Conservation (phyloP, 2,113 vertebrate species). For the Hemibagrus wyckioides region DNA sequence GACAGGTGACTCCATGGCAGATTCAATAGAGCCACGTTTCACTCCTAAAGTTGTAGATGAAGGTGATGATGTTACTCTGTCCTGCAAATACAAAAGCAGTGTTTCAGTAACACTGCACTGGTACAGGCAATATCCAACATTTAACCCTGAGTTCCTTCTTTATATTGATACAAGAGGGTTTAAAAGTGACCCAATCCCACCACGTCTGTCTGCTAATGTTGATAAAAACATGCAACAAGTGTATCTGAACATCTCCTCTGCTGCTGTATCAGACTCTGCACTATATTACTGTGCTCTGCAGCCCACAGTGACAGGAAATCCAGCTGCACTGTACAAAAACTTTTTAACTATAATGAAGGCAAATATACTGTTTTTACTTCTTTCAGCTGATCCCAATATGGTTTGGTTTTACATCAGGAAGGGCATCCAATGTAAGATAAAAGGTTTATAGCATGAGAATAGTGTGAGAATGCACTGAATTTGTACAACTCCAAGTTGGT, state of each 20-base stretch:
- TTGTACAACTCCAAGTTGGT: too few species aligned
- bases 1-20: neutral
- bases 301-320: conserved; percentile 19
- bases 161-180: neutral
- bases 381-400: too few species aligned
- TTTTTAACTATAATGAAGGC: neutral
- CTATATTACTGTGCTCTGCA: neutral
- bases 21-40: neutral
- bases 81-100: conserved; percentile 31
- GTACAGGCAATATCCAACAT: neutral
- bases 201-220: neutral
- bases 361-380: too few species aligned
- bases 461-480: too few species aligned
- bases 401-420: too few species aligned
- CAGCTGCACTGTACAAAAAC: neutral
- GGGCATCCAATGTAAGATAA: too few species aligned
- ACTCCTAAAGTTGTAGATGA: neutral
- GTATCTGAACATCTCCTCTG: conserved; percentile 23
- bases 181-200: neutral
- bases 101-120: neutral
- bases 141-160: neutral
- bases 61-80: conserved; percentile 10
- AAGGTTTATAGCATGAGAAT: too few species aligned
- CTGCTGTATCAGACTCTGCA: conserved; percentile 38
- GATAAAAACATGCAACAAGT: conserved; percentile 14